phyloP scores from a whole-genome alignment of 1,140 invertebrate species.

The Zaprionus kolodkinae region DNA sequence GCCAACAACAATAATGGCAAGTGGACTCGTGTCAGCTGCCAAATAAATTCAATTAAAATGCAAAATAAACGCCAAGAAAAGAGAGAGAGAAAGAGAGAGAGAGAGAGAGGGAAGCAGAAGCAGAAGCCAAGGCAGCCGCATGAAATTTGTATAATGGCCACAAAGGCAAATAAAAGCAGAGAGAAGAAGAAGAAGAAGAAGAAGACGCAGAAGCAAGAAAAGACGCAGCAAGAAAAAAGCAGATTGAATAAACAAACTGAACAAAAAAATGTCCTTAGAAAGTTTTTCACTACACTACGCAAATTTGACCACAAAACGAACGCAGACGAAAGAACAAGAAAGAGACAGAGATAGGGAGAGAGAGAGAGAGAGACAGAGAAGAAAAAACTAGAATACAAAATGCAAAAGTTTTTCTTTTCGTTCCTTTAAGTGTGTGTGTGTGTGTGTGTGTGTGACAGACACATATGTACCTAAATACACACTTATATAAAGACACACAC shows the following conservation, averaged over 20 bases:
- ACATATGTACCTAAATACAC: conserved; percentile 38
- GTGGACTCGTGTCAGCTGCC: conserved; percentile 53
- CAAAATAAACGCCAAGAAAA: conserved; percentile 65
- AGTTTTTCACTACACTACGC: conserved; percentile 31
- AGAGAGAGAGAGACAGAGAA: conserved; percentile 5
- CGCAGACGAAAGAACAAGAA: conserved; percentile 1
- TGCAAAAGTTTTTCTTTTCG: conserved; percentile 51
- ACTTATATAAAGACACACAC: conserved; percentile 18
- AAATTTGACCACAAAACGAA: conserved; percentile 54
- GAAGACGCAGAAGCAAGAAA: not conserved
- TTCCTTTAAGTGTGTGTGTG: not conserved
- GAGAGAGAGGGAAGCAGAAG: not conserved
- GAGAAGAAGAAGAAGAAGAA: not conserved
- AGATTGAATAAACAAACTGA: conserved; percentile 3
- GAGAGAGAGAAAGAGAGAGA: not conserved
- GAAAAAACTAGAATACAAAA: conserved; percentile 42
- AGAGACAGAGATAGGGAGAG: not conserved
- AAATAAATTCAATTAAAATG: conserved; percentile 77
- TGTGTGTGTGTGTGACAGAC: conserved; percentile 26
- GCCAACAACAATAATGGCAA: not conserved
- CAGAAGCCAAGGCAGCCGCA: conserved; percentile 35
- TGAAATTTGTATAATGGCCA: conserved; percentile 57
- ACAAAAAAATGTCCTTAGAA: conserved; percentile 18
- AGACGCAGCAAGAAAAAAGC: not conserved
- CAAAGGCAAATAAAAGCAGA: conserved; percentile 33